Evolutionary conservation across 2,797 vertebrate genomes (phyloP), one percentile per base, ranked within the genome.

Genomic region (Hybognathus amarus): DNA sequence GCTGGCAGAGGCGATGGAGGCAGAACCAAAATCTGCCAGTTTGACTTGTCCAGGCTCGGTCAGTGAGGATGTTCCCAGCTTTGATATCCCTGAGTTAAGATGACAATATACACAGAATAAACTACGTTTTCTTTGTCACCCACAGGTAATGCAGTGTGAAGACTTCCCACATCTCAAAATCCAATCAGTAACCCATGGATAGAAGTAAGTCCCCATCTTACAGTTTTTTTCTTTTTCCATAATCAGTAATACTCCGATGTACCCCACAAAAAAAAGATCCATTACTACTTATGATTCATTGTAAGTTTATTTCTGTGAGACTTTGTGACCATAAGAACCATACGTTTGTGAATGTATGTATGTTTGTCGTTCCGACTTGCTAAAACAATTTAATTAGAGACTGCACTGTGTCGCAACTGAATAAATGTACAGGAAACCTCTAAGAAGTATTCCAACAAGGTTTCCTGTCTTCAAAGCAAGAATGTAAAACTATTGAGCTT

Each of bases 11-110:
- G 97, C 97, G 85, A 99, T 99, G 90, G 98, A 99, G 92, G 98
- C 98, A 56, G 98, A 99, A 92, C 98, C 98, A 90, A 99, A 99
- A 92, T 99, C 98, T 84, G 98, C 98, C 91, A 99, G 96, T 92
- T 99, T 99, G 92, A 99, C 98, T 92, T 95, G 97, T 86, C 98
- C 98, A 8, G 98, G 98, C 93, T 99, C 98, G 42, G 98, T 99
- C 90, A 99, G 95, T 90, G n/a, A 99, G 95, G 91, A 99, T 97
- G 93, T 99, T 99, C 85, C 98, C 98, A 85, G 98, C 98, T 95
- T 99, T 99, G 90, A 99, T 98, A 93, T 99, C 98, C 95, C 98
- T 99, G 82, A 84, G 2, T 64, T 20, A 85, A 84, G 59, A 13
- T 4, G 12, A 77, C 24, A n/a, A 22, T 9, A 70, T 33, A 56